Percentiles rank a stretch among this genome's conserved stretches.
phyloP scores from a whole-genome alignment of 2,113 vertebrate species.

The Hyla sarda region DNA sequence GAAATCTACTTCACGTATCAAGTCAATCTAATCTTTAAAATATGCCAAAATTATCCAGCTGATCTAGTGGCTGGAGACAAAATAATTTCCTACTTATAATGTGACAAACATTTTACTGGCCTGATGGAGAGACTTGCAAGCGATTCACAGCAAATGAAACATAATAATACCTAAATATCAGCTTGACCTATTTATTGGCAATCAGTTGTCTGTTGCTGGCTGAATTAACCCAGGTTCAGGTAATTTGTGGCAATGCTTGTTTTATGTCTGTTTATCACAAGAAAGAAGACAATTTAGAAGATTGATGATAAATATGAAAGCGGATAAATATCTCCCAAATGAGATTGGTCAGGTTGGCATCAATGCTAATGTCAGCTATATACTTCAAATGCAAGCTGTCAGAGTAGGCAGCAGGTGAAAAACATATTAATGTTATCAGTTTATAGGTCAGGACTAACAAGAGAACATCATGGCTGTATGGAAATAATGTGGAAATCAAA shows the following conservation, averaged over 20 bases:
- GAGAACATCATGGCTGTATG: not conserved
- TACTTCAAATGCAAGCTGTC: slow-evolving; percentile 14
- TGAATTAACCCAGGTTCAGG: not conserved
- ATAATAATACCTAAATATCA: not conserved
- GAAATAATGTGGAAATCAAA: not conserved
- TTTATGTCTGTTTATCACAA: not conserved
- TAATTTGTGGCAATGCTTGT: not conserved
- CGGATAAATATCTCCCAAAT: not conserved
- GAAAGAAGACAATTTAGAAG: not conserved
- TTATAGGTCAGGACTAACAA: not conserved
- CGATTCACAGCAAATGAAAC: not conserved
- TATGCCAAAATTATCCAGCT: too few relatives aligned
- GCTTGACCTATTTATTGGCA: not conserved
- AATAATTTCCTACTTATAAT: not conserved
- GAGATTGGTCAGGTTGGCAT: not conserved
- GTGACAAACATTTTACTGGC: not conserved
- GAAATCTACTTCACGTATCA: too few relatives aligned
- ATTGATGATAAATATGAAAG: not conserved
- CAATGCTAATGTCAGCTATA: not conserved
- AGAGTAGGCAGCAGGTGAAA: not conserved
- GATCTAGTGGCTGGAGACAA: not conserved
- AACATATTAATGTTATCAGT: not conserved
- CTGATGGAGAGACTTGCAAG: not conserved
- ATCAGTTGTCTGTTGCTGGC: not conserved
- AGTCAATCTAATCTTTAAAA: too few relatives aligned